phyloP scores from a whole-genome alignment of 1,140 invertebrate species.

The Orius insidiosus region DNA sequence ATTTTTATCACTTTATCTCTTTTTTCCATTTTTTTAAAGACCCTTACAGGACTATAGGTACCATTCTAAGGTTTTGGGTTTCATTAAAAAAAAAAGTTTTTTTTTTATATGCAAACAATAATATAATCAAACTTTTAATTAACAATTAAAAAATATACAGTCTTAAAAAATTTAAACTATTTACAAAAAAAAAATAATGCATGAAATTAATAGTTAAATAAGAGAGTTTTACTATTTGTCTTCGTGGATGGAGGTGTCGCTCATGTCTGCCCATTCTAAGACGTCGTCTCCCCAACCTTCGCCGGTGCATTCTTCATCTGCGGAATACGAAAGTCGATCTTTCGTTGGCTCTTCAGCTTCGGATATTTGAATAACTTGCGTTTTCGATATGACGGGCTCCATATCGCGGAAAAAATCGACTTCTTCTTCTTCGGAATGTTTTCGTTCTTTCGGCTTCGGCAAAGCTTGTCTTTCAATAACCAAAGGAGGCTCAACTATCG shows the following conservation, averaged over 20 bases:
- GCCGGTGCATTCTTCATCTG: slow-evolving; percentile 1
- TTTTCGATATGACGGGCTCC: slow-evolving; percentile 58
- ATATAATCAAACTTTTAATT: slow-evolving; percentile 9
- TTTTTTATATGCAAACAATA: too few species aligned
- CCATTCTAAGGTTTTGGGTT: too few species aligned
- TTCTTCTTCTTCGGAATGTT: slow-evolving; percentile 28
- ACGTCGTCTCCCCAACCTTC: slow-evolving; percentile 6
- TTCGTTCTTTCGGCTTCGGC: slow-evolving; percentile 31
- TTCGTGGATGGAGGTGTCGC: neutral
- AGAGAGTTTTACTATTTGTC: slow-evolving; percentile 5
- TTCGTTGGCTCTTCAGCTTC: neutral
- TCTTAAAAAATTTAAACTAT: slow-evolving; percentile 1
- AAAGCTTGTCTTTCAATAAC: slow-evolving; percentile 39
- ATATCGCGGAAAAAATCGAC: slow-evolving; percentile 69
- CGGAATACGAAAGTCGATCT: neutral
- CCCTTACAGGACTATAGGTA: too few species aligned
- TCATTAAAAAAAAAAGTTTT: too few species aligned
- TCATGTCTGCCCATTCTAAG: slow-evolving; percentile 2
- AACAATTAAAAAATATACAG: slow-evolving; percentile 3
- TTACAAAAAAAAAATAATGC: neutral
- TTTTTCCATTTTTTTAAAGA: too few species aligned
- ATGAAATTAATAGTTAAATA: neutral
- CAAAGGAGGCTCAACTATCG: neutral
- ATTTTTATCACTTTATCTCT: too few species aligned
- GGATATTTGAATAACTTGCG: slow-evolving; percentile 25